phyloP scores from a whole-genome alignment of 2,797 vertebrate species.

The Poecilia velifera region DNA sequence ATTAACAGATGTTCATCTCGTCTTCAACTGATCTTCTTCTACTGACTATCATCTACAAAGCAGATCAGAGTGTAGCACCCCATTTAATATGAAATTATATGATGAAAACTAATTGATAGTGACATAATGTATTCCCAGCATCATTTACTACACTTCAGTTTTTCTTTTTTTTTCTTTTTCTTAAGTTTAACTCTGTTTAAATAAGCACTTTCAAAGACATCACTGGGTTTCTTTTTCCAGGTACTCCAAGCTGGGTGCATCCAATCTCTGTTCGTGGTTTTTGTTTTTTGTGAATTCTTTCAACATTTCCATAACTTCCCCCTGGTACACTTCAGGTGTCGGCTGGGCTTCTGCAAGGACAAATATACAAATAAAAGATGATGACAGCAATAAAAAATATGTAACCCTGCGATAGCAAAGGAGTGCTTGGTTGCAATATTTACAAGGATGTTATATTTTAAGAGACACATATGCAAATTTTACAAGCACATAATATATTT shows the following conservation, averaged over 20 bases:
- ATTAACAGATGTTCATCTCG: neutral
- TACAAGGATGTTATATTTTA: neutral
- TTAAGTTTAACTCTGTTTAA: conserved; percentile 5
- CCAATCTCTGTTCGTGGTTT: conserved; percentile 90
- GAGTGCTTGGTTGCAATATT: neutral
- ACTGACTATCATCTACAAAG: neutral
- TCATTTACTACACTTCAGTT: neutral
- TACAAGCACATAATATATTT: neutral
- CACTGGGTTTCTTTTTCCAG: conserved; percentile 77
- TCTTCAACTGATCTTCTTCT: neutral
- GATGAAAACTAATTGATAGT: neutral
- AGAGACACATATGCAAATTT: neutral
- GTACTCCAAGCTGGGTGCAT: conserved; percentile 92
- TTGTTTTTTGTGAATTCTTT: conserved; percentile 93
- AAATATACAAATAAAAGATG: conserved; percentile 4
- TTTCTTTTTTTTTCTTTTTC: conserved; percentile 7
- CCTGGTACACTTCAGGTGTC: conserved; percentile 86
- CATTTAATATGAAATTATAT: neutral
- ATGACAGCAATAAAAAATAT: neutral
- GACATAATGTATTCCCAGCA: neutral
- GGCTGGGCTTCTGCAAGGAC: conserved; percentile 84
- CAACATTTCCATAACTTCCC: conserved; percentile 90
- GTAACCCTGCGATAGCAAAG: neutral
- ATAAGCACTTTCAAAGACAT: conserved; percentile 10
- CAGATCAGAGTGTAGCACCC: neutral